Base-by-base conservation (phyloP, 2,888 invertebrate genomes). In the Peribatodes rhomboidaria region DNA sequence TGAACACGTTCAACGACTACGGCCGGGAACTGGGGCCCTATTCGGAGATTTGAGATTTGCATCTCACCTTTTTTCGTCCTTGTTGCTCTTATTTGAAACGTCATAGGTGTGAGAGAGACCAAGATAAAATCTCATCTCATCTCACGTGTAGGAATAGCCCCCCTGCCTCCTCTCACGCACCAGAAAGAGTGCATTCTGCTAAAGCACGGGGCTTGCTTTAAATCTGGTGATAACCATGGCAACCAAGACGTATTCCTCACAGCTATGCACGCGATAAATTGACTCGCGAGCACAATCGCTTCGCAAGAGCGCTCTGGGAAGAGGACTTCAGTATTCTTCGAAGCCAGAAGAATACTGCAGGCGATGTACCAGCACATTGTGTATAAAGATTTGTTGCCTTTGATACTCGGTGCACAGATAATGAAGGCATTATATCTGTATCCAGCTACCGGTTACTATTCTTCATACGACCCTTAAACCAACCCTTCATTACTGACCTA, bases 361-460 rank as follows among this genome's bases (percentile, higher is more conserved):
- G 97, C 97, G 0, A 95, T 96, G 85, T 92, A 96, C 81, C 98
- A 98, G 87, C 96, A 97, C 65, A 95, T 98, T 55, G 92, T 95
- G 4, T 98, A 97, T 82, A 96, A 96, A 78, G 98, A 98, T 82
- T 98, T 96, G 94, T 87, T 98, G 42, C 97, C 97, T 0, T 90
- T 95, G 44, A 87, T 98, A 33, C 86, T 98, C 69, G 97, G 97
- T 95, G 80, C 86, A 0, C 84, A 91, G 53, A 93, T 95, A 56
- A 94, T 96, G 94, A 91, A 94, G 72, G 94, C 94, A 8, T 97
- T 96, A 75, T 90, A 94, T 10, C 86, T 97, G 49, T 77, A 75
- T 0, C 85, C 95, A 0, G 83, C 89, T 14, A 71, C 83, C 7
- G 92, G 90, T 0, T 95, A 95, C 80, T 93, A 94, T 0, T 80